Evolutionary conservation across 2,888 invertebrate species (phyloP), one percentile per base, ranked within the genome.

Genomic region (Mellilla xanthometata): DNA sequence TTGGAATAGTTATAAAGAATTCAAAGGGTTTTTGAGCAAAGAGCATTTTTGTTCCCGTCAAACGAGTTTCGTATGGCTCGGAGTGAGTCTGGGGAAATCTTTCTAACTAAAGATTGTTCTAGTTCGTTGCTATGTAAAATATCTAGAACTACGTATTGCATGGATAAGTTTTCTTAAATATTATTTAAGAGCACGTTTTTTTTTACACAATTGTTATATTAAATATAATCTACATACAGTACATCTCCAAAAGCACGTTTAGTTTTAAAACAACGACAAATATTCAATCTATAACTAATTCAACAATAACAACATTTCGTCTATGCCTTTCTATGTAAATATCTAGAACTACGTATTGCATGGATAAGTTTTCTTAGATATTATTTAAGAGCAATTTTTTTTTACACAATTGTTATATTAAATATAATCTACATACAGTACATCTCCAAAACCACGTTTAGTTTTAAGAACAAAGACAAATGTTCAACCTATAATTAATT

Each of bases 21-120:
- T 46, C 49, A 52, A 43, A 43, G 35, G 45, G 33, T 40, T 44
- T 49, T 40, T 39, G 47, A 44, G 41, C 35, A 47, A 47, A 49
- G 34, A 45, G 39, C 33, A 48, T 39, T 48, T 48, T 42, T 48
- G 38, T 39, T 41, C 34, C 38, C 23, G 29, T 39, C 47, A 41
- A 47, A 60, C 58, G 62, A 69, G 75, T 70, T 68, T 59, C 67
- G 69, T 70, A 71, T 65, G 59, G 61, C 72, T 48, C 33, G 33
- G 29, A 24, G 41, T 12, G 23, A 33, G 38, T 23, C 47, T 34
- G n/a, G 41, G 47, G 41, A 41, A 48, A 48, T 41, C 41, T 38
- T 38, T 28, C 36, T 33, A 38, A 34, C 39, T 39, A 39, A 33
- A 40, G n/a, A 33, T 9, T 40, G 13, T 46, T 27, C 15, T 23